A percentile compares a stretch with the other conserved stretches of the same genome.
Evolutionary conservation across 2,797 vertebrate genomes (phyloP).

Genomic region (Paedocypris micromegethes): DNA sequence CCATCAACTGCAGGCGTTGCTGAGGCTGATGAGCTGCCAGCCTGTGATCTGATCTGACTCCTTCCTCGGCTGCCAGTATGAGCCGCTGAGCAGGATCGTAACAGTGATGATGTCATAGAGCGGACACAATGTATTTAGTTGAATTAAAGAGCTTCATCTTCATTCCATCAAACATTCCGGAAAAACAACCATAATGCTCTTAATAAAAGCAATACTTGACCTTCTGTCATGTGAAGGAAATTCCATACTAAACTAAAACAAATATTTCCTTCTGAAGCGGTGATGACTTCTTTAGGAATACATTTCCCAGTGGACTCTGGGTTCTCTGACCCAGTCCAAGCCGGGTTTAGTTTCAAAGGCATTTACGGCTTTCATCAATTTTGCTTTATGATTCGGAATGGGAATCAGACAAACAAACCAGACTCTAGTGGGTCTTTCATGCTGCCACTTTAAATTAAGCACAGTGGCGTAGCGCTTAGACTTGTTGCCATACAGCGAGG

Average conservation of each 20-base stretch:
- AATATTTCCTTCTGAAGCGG: neutral
- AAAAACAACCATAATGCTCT: neutral
- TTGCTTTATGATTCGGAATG: constrained; percentile 7
- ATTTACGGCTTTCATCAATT: constrained; percentile 26
- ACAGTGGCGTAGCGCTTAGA: too few relatives aligned
- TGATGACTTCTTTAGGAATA: neutral
- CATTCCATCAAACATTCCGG: neutral
- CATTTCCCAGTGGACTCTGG: constrained; percentile 6
- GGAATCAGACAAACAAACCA: constrained; percentile 5
- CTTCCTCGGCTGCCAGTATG: too few relatives aligned
- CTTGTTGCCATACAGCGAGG: too few relatives aligned
- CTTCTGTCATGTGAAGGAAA: constrained; percentile 1
- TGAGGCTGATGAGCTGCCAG: too few relatives aligned
- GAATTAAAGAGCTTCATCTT: too few relatives aligned
- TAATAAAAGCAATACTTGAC: constrained; percentile 8
- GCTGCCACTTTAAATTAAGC: too few relatives aligned
- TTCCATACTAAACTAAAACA: neutral
- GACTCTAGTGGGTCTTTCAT: constrained; percentile 1
- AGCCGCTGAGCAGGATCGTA: too few relatives aligned
- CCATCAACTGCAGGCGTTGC: too few relatives aligned
- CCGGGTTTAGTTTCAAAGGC: constrained; percentile 54
- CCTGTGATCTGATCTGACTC: too few relatives aligned
- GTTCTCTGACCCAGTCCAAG: constrained; percentile 36
- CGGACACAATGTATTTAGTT: too few relatives aligned
- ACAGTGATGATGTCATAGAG: too few relatives aligned